phyloP scores from a whole-genome alignment of 2,113 vertebrate species.

The Tragelaphus strepsiceros region DNA sequence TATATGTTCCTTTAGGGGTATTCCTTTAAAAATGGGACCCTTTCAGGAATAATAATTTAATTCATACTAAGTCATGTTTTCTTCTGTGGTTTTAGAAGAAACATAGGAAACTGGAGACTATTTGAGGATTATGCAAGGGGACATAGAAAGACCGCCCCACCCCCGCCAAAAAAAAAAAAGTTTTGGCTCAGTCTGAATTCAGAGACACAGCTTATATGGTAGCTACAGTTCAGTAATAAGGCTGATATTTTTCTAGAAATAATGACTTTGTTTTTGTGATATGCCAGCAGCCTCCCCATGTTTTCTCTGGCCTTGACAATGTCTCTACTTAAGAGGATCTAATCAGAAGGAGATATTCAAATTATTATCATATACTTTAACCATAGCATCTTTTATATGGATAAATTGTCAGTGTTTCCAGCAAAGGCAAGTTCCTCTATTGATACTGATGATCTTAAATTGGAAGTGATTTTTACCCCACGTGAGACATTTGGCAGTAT shows the following conservation, averaged over 20 bases:
- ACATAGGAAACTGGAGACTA: not conserved
- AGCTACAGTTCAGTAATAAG: not conserved
- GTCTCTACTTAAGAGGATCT: not conserved
- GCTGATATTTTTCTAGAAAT: not conserved
- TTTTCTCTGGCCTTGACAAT: not conserved
- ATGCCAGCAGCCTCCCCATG: not conserved
- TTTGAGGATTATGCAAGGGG: not conserved
- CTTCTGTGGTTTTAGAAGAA: not conserved
- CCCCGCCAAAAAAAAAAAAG: not conserved
- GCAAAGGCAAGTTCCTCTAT: not conserved
- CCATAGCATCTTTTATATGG: not conserved
- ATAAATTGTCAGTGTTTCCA: not conserved
- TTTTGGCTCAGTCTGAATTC: not conserved
- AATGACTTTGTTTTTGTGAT: not conserved
- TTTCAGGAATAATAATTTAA: not conserved
- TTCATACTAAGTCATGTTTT: slow-evolving; percentile 4
- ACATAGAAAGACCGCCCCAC: not conserved
- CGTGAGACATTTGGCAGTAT: not conserved
- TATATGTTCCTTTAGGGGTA: not conserved
- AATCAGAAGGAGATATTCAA: not conserved
- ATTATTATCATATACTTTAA: not conserved
- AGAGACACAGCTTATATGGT: not conserved
- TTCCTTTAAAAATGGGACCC: not conserved
- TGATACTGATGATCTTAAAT: not conserved
- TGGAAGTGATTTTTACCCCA: not conserved